Conservation (phyloP, 2,888 invertebrate species). For the Tribolium freemani region DNA sequence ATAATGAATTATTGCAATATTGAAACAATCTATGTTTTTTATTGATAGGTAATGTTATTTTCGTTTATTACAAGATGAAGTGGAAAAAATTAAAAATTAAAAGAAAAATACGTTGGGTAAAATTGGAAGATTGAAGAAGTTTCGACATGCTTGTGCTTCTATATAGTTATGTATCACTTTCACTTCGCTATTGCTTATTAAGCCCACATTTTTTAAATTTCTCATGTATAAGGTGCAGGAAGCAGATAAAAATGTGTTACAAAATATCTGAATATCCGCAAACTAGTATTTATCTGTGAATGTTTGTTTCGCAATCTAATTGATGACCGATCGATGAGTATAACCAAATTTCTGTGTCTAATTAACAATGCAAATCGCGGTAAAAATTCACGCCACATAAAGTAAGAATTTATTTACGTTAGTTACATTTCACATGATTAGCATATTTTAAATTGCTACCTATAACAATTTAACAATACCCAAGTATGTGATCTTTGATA, state of each 20-base stretch:
- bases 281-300: slow-evolving; percentile 14
- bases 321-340: slow-evolving; percentile 29
- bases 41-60: too few species aligned
- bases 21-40: too few species aligned
- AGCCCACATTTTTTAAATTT: slow-evolving; percentile 8
- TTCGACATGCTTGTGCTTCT: not conserved
- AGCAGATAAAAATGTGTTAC: not conserved
- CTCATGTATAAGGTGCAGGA: not conserved
- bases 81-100: too few species aligned
- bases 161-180: not conserved
- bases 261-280: slow-evolving; percentile 12
- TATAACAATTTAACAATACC: slow-evolving; percentile 17
- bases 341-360: slow-evolving; percentile 10
- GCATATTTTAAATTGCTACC: slow-evolving; percentile 25
- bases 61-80: too few species aligned
- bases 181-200: not conserved
- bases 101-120: too few species aligned
- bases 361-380: slow-evolving; percentile 25
- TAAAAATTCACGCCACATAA: slow-evolving; percentile 14
- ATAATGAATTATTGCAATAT: too few species aligned
- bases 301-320: slow-evolving; percentile 34
- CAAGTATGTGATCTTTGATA: slow-evolving; percentile 31
- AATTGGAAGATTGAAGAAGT: not conserved
- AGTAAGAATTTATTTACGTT: too few species aligned
- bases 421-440: slow-evolving; percentile 23